Base-by-base conservation (phyloP, 1,140 invertebrate species). In the Drosophila seguyi region DNA sequence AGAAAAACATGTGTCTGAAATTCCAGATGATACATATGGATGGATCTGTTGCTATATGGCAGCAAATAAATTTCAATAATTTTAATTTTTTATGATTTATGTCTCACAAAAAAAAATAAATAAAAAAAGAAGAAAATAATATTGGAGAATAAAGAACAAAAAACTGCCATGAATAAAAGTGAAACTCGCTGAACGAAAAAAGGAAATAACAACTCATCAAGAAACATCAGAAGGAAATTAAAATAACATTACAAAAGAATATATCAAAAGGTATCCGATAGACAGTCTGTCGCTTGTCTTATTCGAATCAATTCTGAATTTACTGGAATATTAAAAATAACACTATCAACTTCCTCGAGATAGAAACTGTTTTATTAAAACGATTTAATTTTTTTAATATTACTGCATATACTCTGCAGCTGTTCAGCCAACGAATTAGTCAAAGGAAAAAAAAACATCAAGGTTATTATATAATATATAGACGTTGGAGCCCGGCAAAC, bases 391-490 rank as follows among this genome's bases (percentile, higher is more conserved):
- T 4, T 41, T 41, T 3, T 4, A 41, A 69, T 66, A 48, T 67
- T 72, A 73, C 20, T 65, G 50, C 52, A 73, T 81, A 87, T 87
- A 82, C 81, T 74, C 58, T 68, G 73, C 85, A 90, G 85, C 85
- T 88, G 85, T 88, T 75, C 45, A 25, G 25, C 7, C 57, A 20
- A 42, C 56, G 57, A 72, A 59, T 59, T 42, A 72, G 56, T 60
- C 60, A 66, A 75, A 78, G 75, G 50, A 78, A 81, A 58, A 81
- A 53, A 14, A 53, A 53, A 53, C 18, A 85, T 85, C 81, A 90
- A 88, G 80, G 85, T 90, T 88, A 53, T 53, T 53, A 53, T 53
- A 53, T 53, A 53, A 53, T 53, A 84, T 90, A 88, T 90, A 90
- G 83, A 59, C 76, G 10, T 27, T 47, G 22, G 22, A 47, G 7